Conservation (phyloP, 2,113 vertebrate genomes). For the Charadrius vociferus region DNA sequence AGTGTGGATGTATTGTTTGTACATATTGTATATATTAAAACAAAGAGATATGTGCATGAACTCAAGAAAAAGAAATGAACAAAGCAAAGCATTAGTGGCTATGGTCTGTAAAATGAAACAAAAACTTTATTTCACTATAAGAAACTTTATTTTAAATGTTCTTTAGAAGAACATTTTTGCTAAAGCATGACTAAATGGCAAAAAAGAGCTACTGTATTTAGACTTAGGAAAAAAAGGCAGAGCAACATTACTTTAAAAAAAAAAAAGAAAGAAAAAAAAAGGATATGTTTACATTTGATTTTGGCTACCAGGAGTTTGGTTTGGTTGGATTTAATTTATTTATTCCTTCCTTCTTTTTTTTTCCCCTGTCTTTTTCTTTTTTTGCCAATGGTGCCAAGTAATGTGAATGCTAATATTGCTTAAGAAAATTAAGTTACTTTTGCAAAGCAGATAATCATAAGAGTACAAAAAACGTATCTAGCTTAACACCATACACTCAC, state of each 20-base stretch:
- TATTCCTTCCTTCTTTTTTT: conserved; percentile 33
- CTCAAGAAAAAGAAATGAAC: conserved; percentile 92
- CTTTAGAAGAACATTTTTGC: conserved; percentile 99
- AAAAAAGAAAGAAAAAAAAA: conserved; percentile 81
- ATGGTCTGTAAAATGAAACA: conserved; percentile 99
- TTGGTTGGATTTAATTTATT: conserved; percentile 73
- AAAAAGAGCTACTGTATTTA: conserved; percentile 97
- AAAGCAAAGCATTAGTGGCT: conserved; percentile 98
- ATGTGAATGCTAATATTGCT: conserved; percentile 96
- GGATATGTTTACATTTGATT: conserved; percentile 93
- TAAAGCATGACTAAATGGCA: conserved; percentile 99
- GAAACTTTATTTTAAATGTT: conserved; percentile 99
- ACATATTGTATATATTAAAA: conserved; percentile 99
- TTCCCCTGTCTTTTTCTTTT: conserved; percentile 73
- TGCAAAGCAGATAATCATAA: conserved; percentile 97
- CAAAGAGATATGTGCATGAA: conserved; percentile 99
- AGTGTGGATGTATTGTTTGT: conserved; percentile 99
- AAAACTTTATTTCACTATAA: conserved; percentile 99
- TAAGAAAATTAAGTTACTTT: conserved; percentile 91
- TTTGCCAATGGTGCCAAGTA: conserved; percentile 99
- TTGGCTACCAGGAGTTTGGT: conserved; percentile 94
- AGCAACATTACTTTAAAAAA: conserved; percentile 87
- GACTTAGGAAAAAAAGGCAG: conserved; percentile 96
- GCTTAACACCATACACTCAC: conserved; percentile 87
- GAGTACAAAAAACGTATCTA: conserved; percentile 80